Evolutionary conservation across 1,140 invertebrate genomes (phyloP), one percentile per base, ranked within the genome.

Genomic region (Parasteatoda tepidariorum): DNA sequence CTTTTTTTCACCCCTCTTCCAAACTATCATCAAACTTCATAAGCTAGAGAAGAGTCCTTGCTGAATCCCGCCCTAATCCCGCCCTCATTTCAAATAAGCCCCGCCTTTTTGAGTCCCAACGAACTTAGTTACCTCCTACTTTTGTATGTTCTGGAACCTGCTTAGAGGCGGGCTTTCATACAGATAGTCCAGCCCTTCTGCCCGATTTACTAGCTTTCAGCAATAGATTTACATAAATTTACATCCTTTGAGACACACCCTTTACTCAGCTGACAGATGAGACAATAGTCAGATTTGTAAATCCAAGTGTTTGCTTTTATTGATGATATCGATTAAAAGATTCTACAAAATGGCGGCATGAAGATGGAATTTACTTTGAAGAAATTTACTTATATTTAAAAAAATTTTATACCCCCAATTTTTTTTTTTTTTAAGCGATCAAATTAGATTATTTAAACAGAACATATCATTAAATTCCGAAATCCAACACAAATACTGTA

Each of bases 141-240:
- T 22, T 41, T 67, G 41, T 34, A 26, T 3, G 31, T 34, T n/a
- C 22, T 18, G 57, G 31, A 54, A 61, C 30, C 7, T 74, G n/a
- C n/a, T n/a, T 33, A 26, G 38, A 34, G 75, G 62, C 48, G 75
- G 75, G 11, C 24, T 9, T n/a, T 33, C 2, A 6, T 11, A 2
- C 2, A 5, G n/a, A 33, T 41, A 57, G 62, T 41, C 62, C 75
- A 6, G 66, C 78, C 78, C 67, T 62, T 62, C 26, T 24, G 76
- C 26, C 41, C 22, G 62, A 30, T 66, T 79, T 26, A 59, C 48
- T 24, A 30, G 66, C 5, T 64, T 38, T 48, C 34, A 22, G 24
- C 13, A 28, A 76, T 59, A 82, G 78, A 82, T 82, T 82, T 82
- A 82, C 78, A 82, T 82, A 82, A 82, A 82, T 82, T 82, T 82